phyloP scores from a whole-genome alignment of 2,888 invertebrate species.

The Limulus polyphemus region DNA sequence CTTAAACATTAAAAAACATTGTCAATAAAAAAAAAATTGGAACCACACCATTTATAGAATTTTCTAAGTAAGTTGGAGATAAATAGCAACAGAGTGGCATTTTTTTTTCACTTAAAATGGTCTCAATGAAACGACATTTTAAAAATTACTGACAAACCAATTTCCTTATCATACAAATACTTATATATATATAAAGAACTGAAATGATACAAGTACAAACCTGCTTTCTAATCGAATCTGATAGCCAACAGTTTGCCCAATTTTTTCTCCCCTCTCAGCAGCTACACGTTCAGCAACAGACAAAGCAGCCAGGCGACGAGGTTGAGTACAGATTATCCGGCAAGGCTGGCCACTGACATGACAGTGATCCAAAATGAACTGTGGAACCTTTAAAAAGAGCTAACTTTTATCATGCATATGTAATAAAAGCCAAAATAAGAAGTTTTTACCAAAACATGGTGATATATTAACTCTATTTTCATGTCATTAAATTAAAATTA shows the following conservation, averaged over 20 bases:
- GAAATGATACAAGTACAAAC: constrained; percentile 32
- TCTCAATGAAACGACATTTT: not conserved
- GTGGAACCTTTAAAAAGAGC: constrained; percentile 57
- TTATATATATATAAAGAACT: not conserved
- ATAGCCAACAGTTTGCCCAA: constrained; percentile 70
- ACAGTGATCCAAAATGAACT: constrained; percentile 71
- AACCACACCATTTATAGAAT: no score
- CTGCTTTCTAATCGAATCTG: constrained; percentile 79
- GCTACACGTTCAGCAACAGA: constrained; percentile 82
- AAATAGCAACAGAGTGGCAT: no score
- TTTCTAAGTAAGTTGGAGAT: no score
- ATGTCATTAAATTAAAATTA: no score
- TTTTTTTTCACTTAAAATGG: no score
- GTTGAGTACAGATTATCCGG: constrained; percentile 84
- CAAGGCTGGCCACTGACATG: constrained; percentile 48
- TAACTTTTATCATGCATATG: no score
- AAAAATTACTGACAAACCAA: constrained; percentile 6
- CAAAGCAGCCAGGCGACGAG: constrained; percentile 77
- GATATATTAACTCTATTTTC: no score
- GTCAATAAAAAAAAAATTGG: no score
- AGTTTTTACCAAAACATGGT: no score
- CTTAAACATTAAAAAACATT: no score
- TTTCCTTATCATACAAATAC: no score
- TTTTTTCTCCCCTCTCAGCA: constrained; percentile 63
- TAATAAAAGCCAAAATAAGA: no score